Percentiles rank a stretch among this genome's conserved stretches.
These are phyloP conservation scores for Lagocephalus sceleratus DNA, from an alignment of 2,797 vertebrate genomes.

Conservation along the genomic window DNA sequence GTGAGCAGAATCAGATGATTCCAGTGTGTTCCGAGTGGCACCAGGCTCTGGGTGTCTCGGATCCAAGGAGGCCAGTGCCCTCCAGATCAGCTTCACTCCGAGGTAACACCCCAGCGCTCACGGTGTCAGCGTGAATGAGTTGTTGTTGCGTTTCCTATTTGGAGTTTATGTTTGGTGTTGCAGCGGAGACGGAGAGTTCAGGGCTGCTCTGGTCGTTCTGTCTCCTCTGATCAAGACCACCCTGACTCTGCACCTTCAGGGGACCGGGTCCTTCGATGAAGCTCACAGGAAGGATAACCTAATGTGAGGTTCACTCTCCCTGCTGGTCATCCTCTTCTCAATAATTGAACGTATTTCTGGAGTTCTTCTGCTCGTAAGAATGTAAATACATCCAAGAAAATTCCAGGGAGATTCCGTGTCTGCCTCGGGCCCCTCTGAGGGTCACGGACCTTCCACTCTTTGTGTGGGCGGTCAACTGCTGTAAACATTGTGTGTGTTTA, in stretches of 20 bases:
- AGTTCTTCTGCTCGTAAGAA: conserved; percentile 1
- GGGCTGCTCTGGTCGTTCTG: conserved; percentile 65
- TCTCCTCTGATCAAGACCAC: conserved; percentile 79
- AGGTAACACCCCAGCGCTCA: conserved; percentile 69
- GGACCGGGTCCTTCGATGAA: conserved; percentile 73
- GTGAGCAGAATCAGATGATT: conserved; percentile 47
- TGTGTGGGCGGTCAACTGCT: too few relatives aligned
- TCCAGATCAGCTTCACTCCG: conserved; percentile 82
- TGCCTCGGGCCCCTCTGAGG: too few relatives aligned
- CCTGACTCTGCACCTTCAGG: conserved; percentile 71
- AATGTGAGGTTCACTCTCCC: conserved; percentile 1
- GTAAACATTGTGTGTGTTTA: too few relatives aligned
- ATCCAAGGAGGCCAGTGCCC: conserved; percentile 59
- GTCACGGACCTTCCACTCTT: too few relatives aligned
- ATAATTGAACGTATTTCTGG: neutral
- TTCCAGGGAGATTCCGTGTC: too few relatives aligned
- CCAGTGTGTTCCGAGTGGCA: conserved; percentile 72
- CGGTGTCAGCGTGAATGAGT: neutral
- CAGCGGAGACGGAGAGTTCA: conserved; percentile 74
- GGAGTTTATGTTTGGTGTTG: conserved; percentile 24
- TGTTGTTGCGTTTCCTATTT: neutral
- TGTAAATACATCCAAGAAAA: conserved; percentile 22
- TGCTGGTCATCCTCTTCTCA: neutral
- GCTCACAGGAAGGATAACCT: conserved; percentile 26
- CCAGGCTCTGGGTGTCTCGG: conserved; percentile 79